Evolutionary conservation across 2,888 invertebrate genomes (phyloP).

Genomic region (Augochlorella aurata): DNA sequence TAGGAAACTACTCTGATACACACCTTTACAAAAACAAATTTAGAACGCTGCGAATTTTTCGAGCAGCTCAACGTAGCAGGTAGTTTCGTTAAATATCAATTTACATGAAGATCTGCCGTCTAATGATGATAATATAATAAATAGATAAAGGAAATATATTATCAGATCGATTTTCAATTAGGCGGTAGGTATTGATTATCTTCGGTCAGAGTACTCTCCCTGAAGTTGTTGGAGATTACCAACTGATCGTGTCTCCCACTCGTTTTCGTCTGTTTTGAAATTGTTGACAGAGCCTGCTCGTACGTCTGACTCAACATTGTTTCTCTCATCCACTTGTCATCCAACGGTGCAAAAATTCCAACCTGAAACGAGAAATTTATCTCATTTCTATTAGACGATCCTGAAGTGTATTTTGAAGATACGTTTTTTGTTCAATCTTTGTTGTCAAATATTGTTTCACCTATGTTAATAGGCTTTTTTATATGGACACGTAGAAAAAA

Average conservation of each 20-base stretch:
- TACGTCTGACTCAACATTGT: slow-evolving; percentile 7
- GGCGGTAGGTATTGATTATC: slow-evolving; percentile 73
- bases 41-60: background rate
- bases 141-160: background rate
- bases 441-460: too few species aligned
- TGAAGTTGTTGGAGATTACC: slow-evolving; percentile 31
- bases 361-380: slow-evolving; percentile 66
- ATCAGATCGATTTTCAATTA: slow-evolving; percentile 9
- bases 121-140: slow-evolving; percentile 27
- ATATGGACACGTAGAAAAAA: too few species aligned
- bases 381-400: background rate
- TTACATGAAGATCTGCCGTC: background rate
- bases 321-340: slow-evolving; percentile 72
- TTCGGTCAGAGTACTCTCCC: slow-evolving; percentile 51
- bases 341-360: slow-evolving; percentile 75
- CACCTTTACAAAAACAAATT: background rate
- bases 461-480: too few species aligned
- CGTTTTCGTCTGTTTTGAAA: background rate
- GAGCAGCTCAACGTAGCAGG: background rate
- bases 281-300: background rate
- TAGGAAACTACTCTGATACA: background rate
- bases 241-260: slow-evolving; percentile 8
- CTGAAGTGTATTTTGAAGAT: background rate
- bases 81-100: background rate
- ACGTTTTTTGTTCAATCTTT: too few species aligned